Conservation (phyloP, 2,113 vertebrate genomes). For the Struthio camelus region DNA sequence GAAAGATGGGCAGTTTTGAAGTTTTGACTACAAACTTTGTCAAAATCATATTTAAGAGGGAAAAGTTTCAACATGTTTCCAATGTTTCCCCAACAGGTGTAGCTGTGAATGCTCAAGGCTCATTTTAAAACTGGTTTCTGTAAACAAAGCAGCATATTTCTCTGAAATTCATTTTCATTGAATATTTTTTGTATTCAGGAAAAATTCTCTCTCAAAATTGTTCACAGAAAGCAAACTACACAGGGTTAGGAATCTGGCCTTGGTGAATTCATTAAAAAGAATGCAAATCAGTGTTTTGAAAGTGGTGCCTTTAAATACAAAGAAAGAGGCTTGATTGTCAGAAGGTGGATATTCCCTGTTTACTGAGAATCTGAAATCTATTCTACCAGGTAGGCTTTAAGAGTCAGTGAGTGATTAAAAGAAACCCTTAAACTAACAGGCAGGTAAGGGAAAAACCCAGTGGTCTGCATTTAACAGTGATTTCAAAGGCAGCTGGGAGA, state of each 20-base stretch:
- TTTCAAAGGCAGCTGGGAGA: background rate
- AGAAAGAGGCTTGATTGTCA: background rate
- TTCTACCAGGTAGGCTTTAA: background rate
- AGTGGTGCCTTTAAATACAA: background rate
- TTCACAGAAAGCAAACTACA: background rate
- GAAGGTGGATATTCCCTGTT: background rate
- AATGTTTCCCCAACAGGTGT: background rate
- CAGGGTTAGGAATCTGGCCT: background rate
- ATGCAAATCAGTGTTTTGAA: background rate
- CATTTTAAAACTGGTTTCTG: background rate
- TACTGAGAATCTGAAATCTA: background rate
- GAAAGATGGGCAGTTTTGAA: background rate
- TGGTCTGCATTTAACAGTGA: background rate
- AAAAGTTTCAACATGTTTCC: background rate
- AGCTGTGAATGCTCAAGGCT: background rate
- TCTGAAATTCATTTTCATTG: background rate
- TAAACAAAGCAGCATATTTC: background rate
- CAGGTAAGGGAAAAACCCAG: background rate
- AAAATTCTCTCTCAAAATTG: background rate
- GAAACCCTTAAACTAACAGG: background rate
- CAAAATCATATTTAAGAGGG: background rate
- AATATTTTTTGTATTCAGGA: slow-evolving; percentile 12
- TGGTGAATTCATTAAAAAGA: background rate
- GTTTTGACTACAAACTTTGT: background rate
- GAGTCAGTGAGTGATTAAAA: background rate